These are phyloP conservation scores for Amblyornis subalaris DNA, from an alignment of 2,113 vertebrate genomes.

Conservation along the genomic window DNA sequence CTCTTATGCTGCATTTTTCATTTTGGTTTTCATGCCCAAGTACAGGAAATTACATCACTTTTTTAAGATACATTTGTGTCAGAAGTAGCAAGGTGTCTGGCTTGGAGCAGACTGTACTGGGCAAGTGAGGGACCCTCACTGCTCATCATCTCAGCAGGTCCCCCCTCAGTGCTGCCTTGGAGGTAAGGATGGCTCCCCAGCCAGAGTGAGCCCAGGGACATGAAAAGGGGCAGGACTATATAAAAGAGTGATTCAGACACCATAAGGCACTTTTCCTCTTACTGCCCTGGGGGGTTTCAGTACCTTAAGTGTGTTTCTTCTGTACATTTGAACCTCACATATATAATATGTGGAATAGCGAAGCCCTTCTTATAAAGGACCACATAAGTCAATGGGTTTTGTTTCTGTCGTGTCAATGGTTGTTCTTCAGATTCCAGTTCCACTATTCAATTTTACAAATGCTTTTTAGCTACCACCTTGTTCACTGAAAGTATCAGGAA, in stretches of 20 bases:
- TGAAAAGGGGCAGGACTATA: neutral
- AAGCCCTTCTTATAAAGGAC: neutral
- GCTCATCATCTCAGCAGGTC: rapidly evolving
- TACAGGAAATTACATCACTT: neutral
- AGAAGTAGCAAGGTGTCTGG: neutral
- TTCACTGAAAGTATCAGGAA: neutral
- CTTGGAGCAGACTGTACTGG: neutral
- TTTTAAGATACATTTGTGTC: neutral
- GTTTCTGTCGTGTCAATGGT: neutral
- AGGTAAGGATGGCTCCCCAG: neutral
- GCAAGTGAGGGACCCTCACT: neutral
- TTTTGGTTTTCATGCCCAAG: neutral
- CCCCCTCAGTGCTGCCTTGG: neutral
- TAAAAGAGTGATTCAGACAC: neutral
- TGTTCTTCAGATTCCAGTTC: neutral
- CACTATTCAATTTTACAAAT: neutral
- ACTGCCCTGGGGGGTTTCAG: neutral
- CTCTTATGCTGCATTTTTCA: neutral
- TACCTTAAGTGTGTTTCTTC: neutral
- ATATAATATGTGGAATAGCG: neutral
- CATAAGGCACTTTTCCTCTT: neutral
- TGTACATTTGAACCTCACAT: neutral
- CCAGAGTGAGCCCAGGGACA: neutral
- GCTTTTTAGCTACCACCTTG: neutral
- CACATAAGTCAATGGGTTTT: neutral